Conservation (phyloP, 1,140 invertebrate species). For the Caenorhabditis latens region DNA sequence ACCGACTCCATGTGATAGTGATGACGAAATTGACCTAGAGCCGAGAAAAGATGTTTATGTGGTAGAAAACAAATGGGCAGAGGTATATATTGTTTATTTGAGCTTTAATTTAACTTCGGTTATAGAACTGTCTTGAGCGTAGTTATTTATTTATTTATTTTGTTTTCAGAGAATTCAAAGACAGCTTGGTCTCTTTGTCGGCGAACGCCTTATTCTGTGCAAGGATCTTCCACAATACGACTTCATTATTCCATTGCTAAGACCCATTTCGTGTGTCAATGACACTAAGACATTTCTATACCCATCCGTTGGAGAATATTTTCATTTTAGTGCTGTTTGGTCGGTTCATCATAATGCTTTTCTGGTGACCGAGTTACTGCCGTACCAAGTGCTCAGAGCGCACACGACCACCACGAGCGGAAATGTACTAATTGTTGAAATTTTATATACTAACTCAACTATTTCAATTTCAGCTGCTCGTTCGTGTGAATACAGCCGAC, state of each 20-base stretch:
- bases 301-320: conserved; percentile 31
- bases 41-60: not conserved
- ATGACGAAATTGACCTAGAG: not conserved
- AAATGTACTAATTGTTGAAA: not conserved
- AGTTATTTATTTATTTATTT: too few relatives aligned
- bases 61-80: conserved; percentile 9
- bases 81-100: not conserved
- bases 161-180: not conserved
- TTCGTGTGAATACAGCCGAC: not conserved
- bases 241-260: conserved; percentile 11
- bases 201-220: conserved; percentile 10
- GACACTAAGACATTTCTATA: not conserved
- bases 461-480: conserved; percentile 5
- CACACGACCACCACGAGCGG: not conserved
- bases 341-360: not conserved
- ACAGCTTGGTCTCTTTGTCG: conserved; percentile 16
- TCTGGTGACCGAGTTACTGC: not conserved
- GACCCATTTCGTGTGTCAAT: not conserved
- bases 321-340: conserved; percentile 35
- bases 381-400: not conserved
- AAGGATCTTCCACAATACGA: conserved; percentile 37
- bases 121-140: too few relatives aligned
- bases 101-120: too few relatives aligned
- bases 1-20: not conserved
- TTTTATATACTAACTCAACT: not conserved